A percentile compares a stretch with the other conserved stretches of the same genome.
These are phyloP conservation scores for Synanthedon vespiformis DNA, from an alignment of 2,888 invertebrate genomes.

Conservation along the genomic window DNA sequence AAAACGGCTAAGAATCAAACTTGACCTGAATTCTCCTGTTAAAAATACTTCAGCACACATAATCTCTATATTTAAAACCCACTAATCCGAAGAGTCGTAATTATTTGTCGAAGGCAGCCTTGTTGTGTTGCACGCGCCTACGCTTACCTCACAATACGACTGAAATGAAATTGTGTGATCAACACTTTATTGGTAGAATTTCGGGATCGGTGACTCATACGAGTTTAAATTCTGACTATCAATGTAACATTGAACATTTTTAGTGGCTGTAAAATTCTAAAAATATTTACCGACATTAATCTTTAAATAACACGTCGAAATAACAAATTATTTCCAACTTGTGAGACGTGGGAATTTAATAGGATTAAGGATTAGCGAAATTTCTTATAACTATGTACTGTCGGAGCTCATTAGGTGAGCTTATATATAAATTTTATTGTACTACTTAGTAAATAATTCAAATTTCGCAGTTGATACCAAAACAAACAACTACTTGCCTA, in stretches of 20 bases:
- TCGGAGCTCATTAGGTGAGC: too few relatives aligned
- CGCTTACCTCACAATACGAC: slow-evolving; percentile 27
- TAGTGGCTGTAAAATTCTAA: slow-evolving; percentile 22
- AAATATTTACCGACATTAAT: slow-evolving; percentile 20
- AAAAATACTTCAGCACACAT: slow-evolving; percentile 16
- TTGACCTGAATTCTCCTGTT: slow-evolving; percentile 24
- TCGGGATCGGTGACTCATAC: slow-evolving; percentile 41
- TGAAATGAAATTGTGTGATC: slow-evolving; percentile 48
- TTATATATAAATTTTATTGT: too few relatives aligned
- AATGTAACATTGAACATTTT: slow-evolving; percentile 40
- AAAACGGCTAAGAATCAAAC: slow-evolving; percentile 9
- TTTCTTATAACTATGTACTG: too few relatives aligned
- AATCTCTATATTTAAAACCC: slow-evolving; percentile 37
- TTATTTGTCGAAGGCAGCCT: slow-evolving; percentile 54
- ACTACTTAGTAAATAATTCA: too few relatives aligned
- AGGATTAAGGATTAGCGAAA: too few relatives aligned
- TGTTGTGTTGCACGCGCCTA: slow-evolving; percentile 55
- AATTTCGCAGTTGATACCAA: too few relatives aligned
- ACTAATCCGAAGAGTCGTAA: slow-evolving; percentile 37
- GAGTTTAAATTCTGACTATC: slow-evolving; percentile 46
- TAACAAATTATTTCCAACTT: too few relatives aligned
- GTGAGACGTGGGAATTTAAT: too few relatives aligned
- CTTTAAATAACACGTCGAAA: too few relatives aligned
- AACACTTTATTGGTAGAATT: slow-evolving; percentile 26
- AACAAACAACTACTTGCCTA: too few relatives aligned